A percentile compares a stretch with the other conserved stretches of the same genome.
Conservation (phyloP, 1,140 invertebrate genomes). For the Scaptomyza hsui region DNA sequence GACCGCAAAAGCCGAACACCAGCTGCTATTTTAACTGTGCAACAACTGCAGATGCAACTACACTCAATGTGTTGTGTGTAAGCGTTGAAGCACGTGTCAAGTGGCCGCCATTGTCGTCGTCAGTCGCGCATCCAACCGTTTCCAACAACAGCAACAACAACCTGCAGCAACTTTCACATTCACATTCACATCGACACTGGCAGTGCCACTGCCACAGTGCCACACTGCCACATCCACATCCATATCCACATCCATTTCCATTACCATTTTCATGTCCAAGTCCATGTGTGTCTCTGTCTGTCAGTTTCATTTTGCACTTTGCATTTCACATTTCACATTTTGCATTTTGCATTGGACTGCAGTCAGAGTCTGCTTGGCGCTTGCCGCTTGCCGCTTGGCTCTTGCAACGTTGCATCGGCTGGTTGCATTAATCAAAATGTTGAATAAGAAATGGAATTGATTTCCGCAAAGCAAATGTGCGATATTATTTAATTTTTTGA, state of each 20-base stretch:
- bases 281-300: slow-evolving; percentile 16
- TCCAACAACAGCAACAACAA: neutral
- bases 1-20: slow-evolving; percentile 61
- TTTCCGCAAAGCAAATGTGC: slow-evolving; percentile 69
- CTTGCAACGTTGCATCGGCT: neutral
- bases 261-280: slow-evolving; percentile 1
- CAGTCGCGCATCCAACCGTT: neutral
- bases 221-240: slow-evolving; percentile 7
- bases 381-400: no score
- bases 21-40: slow-evolving; percentile 13
- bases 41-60: slow-evolving; percentile 12
- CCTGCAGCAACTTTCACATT: no score
- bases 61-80: slow-evolving; percentile 8
- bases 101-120: slow-evolving; percentile 55
- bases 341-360: slow-evolving; percentile 23
- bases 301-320: slow-evolving; percentile 49
- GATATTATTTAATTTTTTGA: slow-evolving; percentile 72
- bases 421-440: slow-evolving; percentile 78
- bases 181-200: slow-evolving; percentile 11
- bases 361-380: neutral
- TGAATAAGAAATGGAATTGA: slow-evolving; percentile 79
- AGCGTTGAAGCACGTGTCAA: slow-evolving; percentile 69
- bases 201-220: slow-evolving; percentile 8
- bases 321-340: slow-evolving; percentile 41
- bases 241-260: slow-evolving; percentile 15